Base-by-base conservation (phyloP, 2,797 vertebrate genomes). In the Chelonia mydas region DNA sequence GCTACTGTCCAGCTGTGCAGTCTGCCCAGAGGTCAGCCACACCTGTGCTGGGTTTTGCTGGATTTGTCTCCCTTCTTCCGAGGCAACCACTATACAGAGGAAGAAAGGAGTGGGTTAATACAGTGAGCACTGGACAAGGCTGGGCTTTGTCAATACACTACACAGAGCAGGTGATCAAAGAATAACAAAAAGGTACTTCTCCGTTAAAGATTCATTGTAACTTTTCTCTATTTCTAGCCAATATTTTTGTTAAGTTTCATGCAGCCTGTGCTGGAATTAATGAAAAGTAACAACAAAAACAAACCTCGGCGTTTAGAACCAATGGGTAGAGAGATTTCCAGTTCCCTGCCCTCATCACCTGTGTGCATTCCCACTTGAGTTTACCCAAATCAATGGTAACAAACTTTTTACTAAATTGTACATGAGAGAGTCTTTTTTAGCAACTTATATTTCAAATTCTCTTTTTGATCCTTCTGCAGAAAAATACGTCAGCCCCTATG, bases 51-150 rank as follows among this genome's bases (percentile, higher is more conserved):
- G 84, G 55, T 49, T 82, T 4, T 54, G 68, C 49, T 0, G 15
- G 54, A 83, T 2, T 9, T 0, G 0, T 3, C 2, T 21, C 16
- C 3, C 5, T 54, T 25, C 23, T 3, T 23, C 78, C 2, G 3
- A 45, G 53, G 6, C 17, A 2, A 16, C 37, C 74, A 79, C 89
- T 90, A 28, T 25, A 5, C 2, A 5, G 17, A 21, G 15, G 17
- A 37, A 17, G 28, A 78, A 33, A 33, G 41, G 5, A 76, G 12
- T 3, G 41, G 15, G 6, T 25, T 25, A 41, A 76, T 12, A 27
- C 37, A 27, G 72, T 41, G 37, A 68, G 33, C 33, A 19, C n/a
- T 68, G 65, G 33, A 21, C 17, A n/a, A 68, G 31, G 13, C 31
- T 65, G 12, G 31, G 31, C 61, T 65, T n/a, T 33, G n/a, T 17